phyloP scores from a whole-genome alignment of 2,888 invertebrate species.

The Mellilla xanthometata region DNA sequence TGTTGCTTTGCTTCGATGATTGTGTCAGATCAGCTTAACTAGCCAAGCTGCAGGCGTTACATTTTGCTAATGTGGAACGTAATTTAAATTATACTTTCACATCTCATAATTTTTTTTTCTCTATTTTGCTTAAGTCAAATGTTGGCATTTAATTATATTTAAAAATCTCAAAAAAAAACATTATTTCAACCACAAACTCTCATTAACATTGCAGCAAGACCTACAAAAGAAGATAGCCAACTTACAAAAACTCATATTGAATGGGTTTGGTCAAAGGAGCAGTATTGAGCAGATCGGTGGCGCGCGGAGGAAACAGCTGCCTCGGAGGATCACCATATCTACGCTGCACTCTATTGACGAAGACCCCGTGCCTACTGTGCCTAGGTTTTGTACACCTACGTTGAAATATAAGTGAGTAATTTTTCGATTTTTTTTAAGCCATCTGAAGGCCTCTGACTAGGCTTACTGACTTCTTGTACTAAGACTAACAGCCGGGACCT shows the following conservation, averaged over 20 bases:
- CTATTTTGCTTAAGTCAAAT: too few species aligned
- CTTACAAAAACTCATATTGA: slow-evolving; percentile 60
- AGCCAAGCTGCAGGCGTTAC: too few species aligned
- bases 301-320: slow-evolving; percentile 50
- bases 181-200: too few species aligned
- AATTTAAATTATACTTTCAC: too few species aligned
- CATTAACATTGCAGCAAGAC: slow-evolving; percentile 51
- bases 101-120: too few species aligned
- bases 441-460: neutral
- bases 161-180: too few species aligned
- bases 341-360: slow-evolving; percentile 50
- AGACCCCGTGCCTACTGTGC: slow-evolving; percentile 37
- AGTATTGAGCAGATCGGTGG: slow-evolving; percentile 45
- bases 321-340: slow-evolving; percentile 62
- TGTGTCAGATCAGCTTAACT: too few species aligned
- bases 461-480: slow-evolving; percentile 28
- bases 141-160: too few species aligned
- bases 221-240: slow-evolving; percentile 60
- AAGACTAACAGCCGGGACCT: too few species aligned
- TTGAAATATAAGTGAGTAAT: slow-evolving; percentile 68
- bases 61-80: too few species aligned
- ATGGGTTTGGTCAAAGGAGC: slow-evolving; percentile 55
- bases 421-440: too few species aligned
- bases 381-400: slow-evolving; percentile 63
- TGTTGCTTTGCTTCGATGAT: too few species aligned